A percentile compares a stretch with the other conserved stretches of the same genome.
Evolutionary conservation across 2,888 invertebrate genomes (phyloP).

Genomic region (Mythimna lalbum): DNA sequence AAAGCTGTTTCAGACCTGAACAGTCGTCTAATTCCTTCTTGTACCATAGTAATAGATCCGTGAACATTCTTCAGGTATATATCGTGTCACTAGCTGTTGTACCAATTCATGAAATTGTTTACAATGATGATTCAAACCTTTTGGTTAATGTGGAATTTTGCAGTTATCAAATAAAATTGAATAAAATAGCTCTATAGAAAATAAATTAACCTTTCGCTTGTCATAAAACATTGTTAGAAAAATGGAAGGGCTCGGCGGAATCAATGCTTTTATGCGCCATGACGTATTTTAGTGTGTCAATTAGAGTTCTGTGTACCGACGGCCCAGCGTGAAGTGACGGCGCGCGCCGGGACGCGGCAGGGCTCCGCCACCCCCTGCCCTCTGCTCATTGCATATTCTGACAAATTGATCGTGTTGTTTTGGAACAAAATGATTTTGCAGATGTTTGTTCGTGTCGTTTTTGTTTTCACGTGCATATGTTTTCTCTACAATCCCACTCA

Average conservation of each 20-base stretch:
- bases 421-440: constrained; percentile 75
- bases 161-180: constrained; percentile 19
- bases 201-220: constrained; percentile 55
- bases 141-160: constrained; percentile 12
- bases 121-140: background rate
- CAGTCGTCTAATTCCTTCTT: too few species aligned
- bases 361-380: constrained; percentile 68
- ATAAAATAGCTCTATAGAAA: constrained; percentile 31
- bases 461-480: constrained; percentile 66
- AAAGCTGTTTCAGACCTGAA: too few species aligned
- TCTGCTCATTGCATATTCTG: constrained; percentile 75
- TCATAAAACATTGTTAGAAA: constrained; percentile 59
- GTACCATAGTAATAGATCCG: too few species aligned
- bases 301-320: constrained; percentile 88
- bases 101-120: too few species aligned
- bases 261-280: constrained; percentile 77
- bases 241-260: constrained; percentile 70
- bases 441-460: constrained; percentile 66
- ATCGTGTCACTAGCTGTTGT: too few species aligned
- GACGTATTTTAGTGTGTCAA: constrained; percentile 89
- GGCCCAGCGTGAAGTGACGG: constrained; percentile 83
- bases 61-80: too few species aligned
- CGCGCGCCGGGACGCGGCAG: constrained; percentile 70
- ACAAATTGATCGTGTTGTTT: constrained; percentile 82
- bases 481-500: constrained; percentile 58